These are phyloP conservation scores for Eulemur rufifrons DNA, from an alignment of 2,113 vertebrate genomes.

Conservation along the genomic window DNA sequence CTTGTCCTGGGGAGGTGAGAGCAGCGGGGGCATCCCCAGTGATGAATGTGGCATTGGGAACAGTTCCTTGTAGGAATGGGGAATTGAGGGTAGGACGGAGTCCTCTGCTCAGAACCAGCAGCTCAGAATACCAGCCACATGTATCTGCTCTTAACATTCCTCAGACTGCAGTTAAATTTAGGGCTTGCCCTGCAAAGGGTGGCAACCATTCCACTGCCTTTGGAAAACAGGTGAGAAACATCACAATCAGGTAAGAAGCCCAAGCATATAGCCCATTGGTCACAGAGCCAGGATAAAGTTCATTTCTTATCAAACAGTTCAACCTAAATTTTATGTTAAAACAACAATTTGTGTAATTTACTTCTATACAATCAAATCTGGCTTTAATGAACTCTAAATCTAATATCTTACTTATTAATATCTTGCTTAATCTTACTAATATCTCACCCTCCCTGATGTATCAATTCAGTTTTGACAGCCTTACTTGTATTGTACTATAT, in stretches of 20 bases:
- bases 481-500: neutral
- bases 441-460: neutral
- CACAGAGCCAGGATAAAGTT: neutral
- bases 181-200: neutral
- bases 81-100: neutral
- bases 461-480: neutral
- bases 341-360: neutral
- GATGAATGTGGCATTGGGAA: neutral
- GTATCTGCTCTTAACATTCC: neutral
- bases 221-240: neutral
- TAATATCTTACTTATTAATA: neutral
- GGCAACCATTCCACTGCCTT: neutral
- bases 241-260: neutral
- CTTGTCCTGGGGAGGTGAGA: neutral
- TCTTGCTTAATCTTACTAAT: neutral
- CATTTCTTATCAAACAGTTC: neutral
- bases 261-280: neutral
- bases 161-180: neutral
- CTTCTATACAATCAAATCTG: neutral
- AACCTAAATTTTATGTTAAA: slow-evolving; percentile 1
- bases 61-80: neutral
- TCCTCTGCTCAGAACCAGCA: neutral
- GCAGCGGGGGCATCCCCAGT: neutral
- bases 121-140: neutral
- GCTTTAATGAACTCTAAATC: neutral